Conservation (phyloP, 2,797 vertebrate species). For the Gallinago solitaria region DNA sequence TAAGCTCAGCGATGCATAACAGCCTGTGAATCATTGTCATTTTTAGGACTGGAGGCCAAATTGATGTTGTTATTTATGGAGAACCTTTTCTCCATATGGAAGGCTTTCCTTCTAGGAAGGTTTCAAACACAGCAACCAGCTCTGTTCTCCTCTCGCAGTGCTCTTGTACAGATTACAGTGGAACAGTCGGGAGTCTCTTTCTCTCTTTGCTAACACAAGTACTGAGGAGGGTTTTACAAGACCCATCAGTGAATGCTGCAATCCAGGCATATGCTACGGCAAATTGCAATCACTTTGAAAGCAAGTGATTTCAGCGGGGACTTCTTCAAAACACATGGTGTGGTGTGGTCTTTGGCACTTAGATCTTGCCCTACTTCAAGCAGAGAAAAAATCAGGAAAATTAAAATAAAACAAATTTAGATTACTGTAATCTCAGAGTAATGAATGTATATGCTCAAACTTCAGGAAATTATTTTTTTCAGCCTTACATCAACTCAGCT, state of each 20-base stretch:
- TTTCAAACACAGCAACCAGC: neutral
- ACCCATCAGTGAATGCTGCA: neutral
- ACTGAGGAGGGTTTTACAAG: neutral
- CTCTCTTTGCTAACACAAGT: neutral
- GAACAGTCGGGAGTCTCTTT: neutral
- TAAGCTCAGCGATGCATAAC: neutral
- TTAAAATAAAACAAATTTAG: slow-evolving; percentile 44
- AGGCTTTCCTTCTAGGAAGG: neutral
- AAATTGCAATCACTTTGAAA: slow-evolving; percentile 6
- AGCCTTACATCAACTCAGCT: slow-evolving; percentile 38
- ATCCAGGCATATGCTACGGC: neutral
- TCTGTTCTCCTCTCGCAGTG: neutral
- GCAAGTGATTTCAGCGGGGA: neutral
- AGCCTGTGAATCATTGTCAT: rapidly evolving
- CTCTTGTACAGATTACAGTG: neutral
- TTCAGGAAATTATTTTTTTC: slow-evolving; percentile 28
- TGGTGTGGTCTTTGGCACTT: neutral
- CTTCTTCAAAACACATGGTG: slow-evolving; percentile 13
- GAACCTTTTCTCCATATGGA: neutral
- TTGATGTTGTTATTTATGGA: neutral
- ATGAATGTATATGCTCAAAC: neutral
- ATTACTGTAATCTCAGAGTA: slow-evolving; percentile 38
- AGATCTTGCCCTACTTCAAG: neutral
- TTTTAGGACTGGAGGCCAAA: neutral
- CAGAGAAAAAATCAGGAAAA: neutral